Base-by-base conservation (phyloP, 2,797 vertebrate species). In the Oreochromis mossambicus region DNA sequence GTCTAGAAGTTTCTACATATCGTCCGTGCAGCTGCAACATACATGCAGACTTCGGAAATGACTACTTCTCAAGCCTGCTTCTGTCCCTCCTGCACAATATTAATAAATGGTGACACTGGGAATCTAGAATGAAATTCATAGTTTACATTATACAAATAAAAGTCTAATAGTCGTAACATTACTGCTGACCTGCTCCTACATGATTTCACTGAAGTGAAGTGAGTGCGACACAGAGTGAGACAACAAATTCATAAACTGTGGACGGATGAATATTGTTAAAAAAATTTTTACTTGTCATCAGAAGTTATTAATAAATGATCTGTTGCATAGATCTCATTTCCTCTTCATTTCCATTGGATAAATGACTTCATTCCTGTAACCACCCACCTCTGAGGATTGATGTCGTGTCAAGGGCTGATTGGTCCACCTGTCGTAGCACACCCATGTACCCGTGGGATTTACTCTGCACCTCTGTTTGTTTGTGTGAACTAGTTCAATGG, bases 11-110 rank as follows among this genome's bases (percentile, higher is more conserved):
- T 29, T 73, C 41, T 46, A 26, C 43, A 26, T 46, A 48, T 43
- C 1, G 3, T 29, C 38, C 13, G 3, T 48, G 43, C 21, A 70
- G 41, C 41, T 46, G 21, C 56, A 61, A 34, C 1, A 0, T 70
- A 43, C 24, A 29, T 17, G 6, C 38, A 29, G 41, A 46, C 66
- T 70, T 46, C 29, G 41, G 24, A 19, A 29, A 73, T 48, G 9
- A 48, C 58, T 61, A 61, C 58, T 61, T 36, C 32, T 12, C 34
- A 36, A 11, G 68, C 43, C 68, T 48, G 19, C 24, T 73, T 73
- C 68, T 73, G 24, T 73, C 66, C 21, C 24, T 4, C 26, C 41
- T 46, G 41, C 68, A 29, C 24, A 73, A 29, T 7, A 46, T 73
- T 73, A 29, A 73, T 46, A 46, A 70, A 70, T 46, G 14, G 61